Evolutionary conservation across 2,888 invertebrate species (phyloP), one percentile per base, ranked within the genome.

Genomic region (Bellardia pandia): DNA sequence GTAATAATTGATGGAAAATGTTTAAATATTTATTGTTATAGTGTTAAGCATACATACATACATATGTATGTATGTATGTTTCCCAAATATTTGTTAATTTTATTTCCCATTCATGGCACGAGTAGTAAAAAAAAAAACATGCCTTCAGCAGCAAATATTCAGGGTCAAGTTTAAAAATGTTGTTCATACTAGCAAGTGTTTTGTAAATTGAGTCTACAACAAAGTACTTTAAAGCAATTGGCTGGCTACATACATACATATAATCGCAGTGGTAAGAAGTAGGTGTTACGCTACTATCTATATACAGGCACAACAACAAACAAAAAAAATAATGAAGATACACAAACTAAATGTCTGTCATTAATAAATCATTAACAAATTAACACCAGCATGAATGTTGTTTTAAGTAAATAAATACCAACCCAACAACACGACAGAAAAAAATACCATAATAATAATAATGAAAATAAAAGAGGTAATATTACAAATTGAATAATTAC

Each of bases 281-380:
- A 76, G 60, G 66, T 77, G 66, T 60, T 42, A 14, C n/a, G 40
- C 40, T 58, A 45, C 8, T 6, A 37, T 13, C 11, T 4, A 48
- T 13, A 48, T 13, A 14, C 11, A 48, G 13, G 2, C 11, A 48
- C 2, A 48, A 48, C 11, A 48, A 48, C 23, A 23, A 48, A 48
- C 48, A 48, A 48, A 2, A 40, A 40, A 40, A 8, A 30, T 51
- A 53, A 37, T 53, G 56, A 48, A 37, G 30, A 30, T 71, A 53
- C 16, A 53, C 23, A 53, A 77, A 53, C 53, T 69, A 75, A 85
- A 75, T 79, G 60, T 62, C 79, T 76, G 85, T 69, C 75, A 85
- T 85, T 85, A 85, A 80, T 74, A 68, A 79, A 85, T 85, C 79
- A 85, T 85, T 85, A 85, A 80, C 85, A 80, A 85, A 75, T 85